These are phyloP conservation scores for Sanderia malayensis DNA, from an alignment of 30 jellyfish, hydroid and myxozoan species.

Conservation along the genomic window DNA sequence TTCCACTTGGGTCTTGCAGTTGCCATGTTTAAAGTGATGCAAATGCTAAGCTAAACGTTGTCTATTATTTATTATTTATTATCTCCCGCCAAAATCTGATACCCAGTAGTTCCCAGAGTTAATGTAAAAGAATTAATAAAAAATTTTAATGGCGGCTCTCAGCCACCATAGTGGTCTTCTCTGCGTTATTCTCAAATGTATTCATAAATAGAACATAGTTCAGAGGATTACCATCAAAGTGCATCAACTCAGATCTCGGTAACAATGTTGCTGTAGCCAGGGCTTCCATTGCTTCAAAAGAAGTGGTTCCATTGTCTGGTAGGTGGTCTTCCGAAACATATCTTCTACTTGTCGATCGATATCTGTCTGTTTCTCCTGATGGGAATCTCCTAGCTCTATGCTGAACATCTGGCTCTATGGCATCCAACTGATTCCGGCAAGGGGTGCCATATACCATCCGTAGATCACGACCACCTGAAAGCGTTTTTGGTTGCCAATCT, in stretches of 20 bases:
- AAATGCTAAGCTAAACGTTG: too few relatives aligned
- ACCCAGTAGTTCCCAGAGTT: background rate
- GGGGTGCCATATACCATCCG: background rate
- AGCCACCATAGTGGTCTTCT: constrained; percentile 13
- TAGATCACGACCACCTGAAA: background rate
- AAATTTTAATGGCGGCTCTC: constrained; percentile 22
- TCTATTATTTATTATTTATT: background rate
- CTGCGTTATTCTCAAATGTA: constrained; percentile 14
- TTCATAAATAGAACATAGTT: constrained; percentile 17
- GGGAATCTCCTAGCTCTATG: background rate
- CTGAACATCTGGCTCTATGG: background rate
- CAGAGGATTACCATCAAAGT: constrained; percentile 35
- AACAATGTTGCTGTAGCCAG: constrained; percentile 35
- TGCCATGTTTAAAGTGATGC: constrained; percentile 19
- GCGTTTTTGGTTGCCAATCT: background rate
- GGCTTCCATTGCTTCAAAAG: constrained; percentile 1
- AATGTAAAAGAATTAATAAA: background rate
- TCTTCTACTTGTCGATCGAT: constrained; percentile 1
- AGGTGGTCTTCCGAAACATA: background rate
- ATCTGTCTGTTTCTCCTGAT: background rate
- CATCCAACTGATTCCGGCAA: background rate
- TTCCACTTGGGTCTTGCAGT: constrained; percentile 17
- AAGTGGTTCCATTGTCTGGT: constrained; percentile 25
- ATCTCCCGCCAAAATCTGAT: background rate
- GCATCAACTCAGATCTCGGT: constrained; percentile 19